A percentile compares a stretch with the other conserved stretches of the same genome.
phyloP scores from a whole-genome alignment of 2,113 vertebrate genomes.

The Stegostoma tigrinum region DNA sequence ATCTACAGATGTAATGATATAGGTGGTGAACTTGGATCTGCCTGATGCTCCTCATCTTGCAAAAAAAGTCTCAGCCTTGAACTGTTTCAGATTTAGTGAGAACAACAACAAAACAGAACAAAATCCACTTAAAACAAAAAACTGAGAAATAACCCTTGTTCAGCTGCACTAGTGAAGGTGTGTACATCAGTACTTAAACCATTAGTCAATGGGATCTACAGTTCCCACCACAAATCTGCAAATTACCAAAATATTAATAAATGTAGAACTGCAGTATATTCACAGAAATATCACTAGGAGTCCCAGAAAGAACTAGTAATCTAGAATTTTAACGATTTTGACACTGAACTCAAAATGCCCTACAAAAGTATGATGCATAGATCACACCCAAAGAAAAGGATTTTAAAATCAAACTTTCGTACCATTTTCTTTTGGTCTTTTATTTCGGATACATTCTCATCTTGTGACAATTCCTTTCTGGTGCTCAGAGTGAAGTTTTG shows the following conservation, averaged over 20 bases:
- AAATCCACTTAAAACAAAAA: neutral
- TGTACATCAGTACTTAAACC: neutral
- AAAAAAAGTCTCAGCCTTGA: too few relatives aligned
- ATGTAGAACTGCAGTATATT: neutral
- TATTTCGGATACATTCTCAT: neutral
- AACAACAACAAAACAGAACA: neutral
- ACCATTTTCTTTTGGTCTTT: slow-evolving; percentile 27
- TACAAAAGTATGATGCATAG: neutral
- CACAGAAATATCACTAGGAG: neutral
- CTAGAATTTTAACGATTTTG: neutral
- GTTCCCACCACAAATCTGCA: neutral
- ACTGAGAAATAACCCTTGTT: neutral
- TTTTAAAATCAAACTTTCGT: neutral
- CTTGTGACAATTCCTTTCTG: neutral
- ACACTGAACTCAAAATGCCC: neutral
- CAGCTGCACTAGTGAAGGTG: neutral
- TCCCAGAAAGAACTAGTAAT: too few relatives aligned
- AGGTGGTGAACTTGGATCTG: neutral
- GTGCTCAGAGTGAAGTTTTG: neutral
- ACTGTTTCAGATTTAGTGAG: too few relatives aligned
- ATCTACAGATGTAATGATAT: neutral
- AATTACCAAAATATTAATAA: neutral
- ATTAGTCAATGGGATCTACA: neutral
- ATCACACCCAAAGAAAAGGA: neutral
- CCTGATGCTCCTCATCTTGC: neutral